Evolutionary conservation across 2,888 invertebrate species (phyloP).

Genomic region (Drosophila prostipennis): DNA sequence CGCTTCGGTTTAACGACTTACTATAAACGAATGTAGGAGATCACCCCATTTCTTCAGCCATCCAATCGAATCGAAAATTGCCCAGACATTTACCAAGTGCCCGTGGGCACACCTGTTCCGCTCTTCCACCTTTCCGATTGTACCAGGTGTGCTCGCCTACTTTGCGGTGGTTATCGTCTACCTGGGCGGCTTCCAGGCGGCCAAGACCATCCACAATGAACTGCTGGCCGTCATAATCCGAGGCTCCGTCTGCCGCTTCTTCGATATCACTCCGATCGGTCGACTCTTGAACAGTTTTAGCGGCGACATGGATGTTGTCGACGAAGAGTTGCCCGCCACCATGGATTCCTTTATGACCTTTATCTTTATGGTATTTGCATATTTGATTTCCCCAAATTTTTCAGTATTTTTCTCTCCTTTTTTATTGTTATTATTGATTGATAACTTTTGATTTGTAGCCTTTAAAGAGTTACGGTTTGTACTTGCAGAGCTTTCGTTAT

Average conservation of each 20-base stretch:
- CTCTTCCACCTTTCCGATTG: conserved; percentile 34
- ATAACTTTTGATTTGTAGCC: conserved; percentile 48
- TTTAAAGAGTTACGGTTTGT: conserved; percentile 64
- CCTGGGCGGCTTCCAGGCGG: conserved; percentile 87
- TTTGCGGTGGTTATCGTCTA: conserved; percentile 86
- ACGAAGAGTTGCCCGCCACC: conserved; percentile 86
- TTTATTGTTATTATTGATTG: conserved; percentile 14
- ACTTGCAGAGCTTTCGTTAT: conserved; percentile 31
- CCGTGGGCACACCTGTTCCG: conserved; percentile 30
- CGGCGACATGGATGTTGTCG: conserved; percentile 88
- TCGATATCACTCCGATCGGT: conserved; percentile 89
- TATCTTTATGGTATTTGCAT: conserved; percentile 83
- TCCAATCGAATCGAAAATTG: neutral
- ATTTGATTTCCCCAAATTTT: conserved; percentile 21
- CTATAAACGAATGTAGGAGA: conserved; percentile 24
- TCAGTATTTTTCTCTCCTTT: conserved; percentile 5
- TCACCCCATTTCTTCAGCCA: conserved; percentile 45
- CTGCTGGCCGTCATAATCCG: conserved; percentile 86
- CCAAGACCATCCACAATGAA: conserved; percentile 86
- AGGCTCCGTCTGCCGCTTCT: conserved; percentile 88
- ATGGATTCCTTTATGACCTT: conserved; percentile 84
- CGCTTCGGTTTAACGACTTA: conserved; percentile 10
- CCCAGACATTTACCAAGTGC: conserved; percentile 12
- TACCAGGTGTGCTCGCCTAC: conserved; percentile 85
- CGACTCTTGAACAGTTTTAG: conserved; percentile 89